Base-by-base conservation (phyloP, 2,797 vertebrate species). In the Rallus crepitans region DNA sequence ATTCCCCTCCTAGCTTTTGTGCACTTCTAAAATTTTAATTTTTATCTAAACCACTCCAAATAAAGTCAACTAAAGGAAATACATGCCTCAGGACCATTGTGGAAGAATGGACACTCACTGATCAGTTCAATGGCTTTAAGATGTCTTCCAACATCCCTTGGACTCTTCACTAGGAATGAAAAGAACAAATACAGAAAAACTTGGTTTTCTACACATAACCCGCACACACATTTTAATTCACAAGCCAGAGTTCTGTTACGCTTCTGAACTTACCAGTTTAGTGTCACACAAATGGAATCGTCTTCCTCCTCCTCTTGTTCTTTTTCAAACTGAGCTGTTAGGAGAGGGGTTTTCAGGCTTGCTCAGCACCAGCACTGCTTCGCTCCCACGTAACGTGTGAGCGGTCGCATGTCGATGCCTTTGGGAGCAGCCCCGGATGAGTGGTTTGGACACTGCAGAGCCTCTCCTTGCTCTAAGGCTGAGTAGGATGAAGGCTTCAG, bases 331-430 rank as follows among this genome's bases (percentile, higher is more conserved):
- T 2, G 0, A 39, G 40, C 14, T 35, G 24, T 57, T 45, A 57
- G 55, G 37, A 79, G n/a, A 57, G 28, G 12, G 23, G 1, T 5
- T 79, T 90, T 85, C 3, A 9, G 71, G 40, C 19, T 80, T 1
- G 0, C 55, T 64, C 21, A 15, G 47, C 0, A 1, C 20, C 39
- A 15, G 37, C 8, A 1, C 24, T 37, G 50, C 71, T 8, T 4
- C 27, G 45, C 31, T 75, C 17, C 31, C 10, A 0, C 3, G 31
- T 23, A 35, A 69, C 20, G 19, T 11, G 12, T 18, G 40, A 27
- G 33, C 3, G 7, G 23, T 14, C 1, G 0, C 5, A 20, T 6
- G 4, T 20, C 2, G 0, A 25, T 7, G 19, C 10, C 30, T 5
- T 5, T 2, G 3, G 65, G 11, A 63, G 17, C 42, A 72, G 47